Evolutionary conservation across 2,113 vertebrate species (phyloP).

Genomic region (Erythrocebus patas): DNA sequence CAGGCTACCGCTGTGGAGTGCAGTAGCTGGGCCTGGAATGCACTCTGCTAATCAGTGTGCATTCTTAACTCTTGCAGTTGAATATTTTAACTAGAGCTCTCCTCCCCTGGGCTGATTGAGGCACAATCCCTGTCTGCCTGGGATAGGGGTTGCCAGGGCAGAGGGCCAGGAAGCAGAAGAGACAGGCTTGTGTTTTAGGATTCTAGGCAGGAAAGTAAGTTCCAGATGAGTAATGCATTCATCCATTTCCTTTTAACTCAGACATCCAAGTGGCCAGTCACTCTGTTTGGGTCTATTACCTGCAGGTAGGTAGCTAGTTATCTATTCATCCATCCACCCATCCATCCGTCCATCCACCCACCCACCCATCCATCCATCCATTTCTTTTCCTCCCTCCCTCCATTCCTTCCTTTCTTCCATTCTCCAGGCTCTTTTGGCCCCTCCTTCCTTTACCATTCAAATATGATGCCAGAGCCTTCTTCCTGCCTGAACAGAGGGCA

Average conservation of each 20-base stretch:
- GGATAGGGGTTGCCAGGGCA: background rate
- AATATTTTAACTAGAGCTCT: constrained; percentile 81
- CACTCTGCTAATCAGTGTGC: constrained; percentile 81
- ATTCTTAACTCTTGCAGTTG: constrained; percentile 78
- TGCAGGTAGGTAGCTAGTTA: background rate
- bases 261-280: background rate
- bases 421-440: background rate
- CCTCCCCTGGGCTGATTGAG: constrained; percentile 59
- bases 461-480: background rate
- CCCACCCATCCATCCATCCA: background rate
- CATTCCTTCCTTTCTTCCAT: background rate
- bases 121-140: constrained; percentile 14
- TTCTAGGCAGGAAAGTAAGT: background rate
- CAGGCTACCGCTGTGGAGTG: constrained; percentile 79
- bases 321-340: too few species aligned
- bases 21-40: constrained; percentile 79
- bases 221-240: background rate
- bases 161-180: constrained; percentile 36
- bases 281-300: background rate
- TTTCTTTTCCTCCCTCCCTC: background rate
- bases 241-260: background rate
- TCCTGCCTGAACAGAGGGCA: background rate
- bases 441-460: background rate
- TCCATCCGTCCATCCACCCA: background rate
- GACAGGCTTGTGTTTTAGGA: background rate